Percentiles rank a stretch among this genome's conserved stretches.
Evolutionary conservation across 2,797 vertebrate species (phyloP).

Genomic region (Aulostomus chinensis): DNA sequence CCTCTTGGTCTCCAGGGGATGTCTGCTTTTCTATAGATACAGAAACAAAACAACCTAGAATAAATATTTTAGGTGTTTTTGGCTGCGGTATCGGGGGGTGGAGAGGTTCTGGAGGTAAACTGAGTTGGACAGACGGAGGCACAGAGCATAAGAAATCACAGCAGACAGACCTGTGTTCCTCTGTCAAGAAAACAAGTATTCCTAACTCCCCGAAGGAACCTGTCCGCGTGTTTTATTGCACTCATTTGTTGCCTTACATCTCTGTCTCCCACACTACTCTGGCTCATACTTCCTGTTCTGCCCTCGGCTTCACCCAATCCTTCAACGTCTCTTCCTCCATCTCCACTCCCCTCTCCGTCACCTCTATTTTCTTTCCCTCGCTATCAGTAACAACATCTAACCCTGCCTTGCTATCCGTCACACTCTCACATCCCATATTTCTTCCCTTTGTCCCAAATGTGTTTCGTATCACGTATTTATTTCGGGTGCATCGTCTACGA

Average conservation of each 20-base stretch:
- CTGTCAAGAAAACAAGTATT: constrained; percentile 62
- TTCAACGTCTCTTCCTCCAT: constrained; percentile 37
- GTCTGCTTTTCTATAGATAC: constrained; percentile 19
- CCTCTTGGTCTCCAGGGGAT: neutral
- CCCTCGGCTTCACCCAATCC: constrained; percentile 44
- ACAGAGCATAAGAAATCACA: constrained; percentile 48
- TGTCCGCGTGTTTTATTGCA: constrained; percentile 60
- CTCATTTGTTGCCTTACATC: constrained; percentile 68
- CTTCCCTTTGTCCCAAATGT: too few relatives aligned
- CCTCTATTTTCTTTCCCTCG: constrained; percentile 8
- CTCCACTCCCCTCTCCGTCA: constrained; percentile 25
- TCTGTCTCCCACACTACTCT: constrained; percentile 42
- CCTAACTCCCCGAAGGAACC: constrained; percentile 58
- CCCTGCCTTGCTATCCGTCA: constrained; percentile 34
- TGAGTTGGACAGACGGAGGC: constrained; percentile 30
- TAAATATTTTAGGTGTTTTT: constrained; percentile 46
- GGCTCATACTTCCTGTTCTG: constrained; percentile 38
- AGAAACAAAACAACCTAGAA: constrained; percentile 22
- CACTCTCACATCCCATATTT: constrained; percentile 27
- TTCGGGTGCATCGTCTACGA: too few relatives aligned
- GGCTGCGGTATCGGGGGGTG: neutral
- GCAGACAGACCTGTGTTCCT: constrained; percentile 55
- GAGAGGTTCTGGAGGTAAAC: constrained; percentile 28
- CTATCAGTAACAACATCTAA: constrained; percentile 30
- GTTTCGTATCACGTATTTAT: too few relatives aligned